These are phyloP conservation scores for Platycheirus rosarum DNA, from an alignment of 2,888 invertebrate species.

Conservation along the genomic window DNA sequence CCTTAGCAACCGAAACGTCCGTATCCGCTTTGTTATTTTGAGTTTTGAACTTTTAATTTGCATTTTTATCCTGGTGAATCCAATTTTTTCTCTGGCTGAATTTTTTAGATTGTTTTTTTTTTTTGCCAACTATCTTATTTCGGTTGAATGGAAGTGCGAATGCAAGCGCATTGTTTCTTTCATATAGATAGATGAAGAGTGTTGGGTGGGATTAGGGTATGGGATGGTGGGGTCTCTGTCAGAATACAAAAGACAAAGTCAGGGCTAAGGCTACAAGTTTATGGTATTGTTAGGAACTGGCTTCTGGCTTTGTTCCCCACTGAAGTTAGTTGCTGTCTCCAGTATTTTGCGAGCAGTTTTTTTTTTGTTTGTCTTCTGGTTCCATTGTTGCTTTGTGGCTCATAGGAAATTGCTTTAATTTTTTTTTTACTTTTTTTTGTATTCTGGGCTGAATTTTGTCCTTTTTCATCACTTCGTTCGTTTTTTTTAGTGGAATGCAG, in stretches of 20 bases:
- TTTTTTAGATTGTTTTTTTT: background rate
- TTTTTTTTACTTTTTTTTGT: slow-evolving; percentile 11
- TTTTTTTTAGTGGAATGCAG: slow-evolving; percentile 16
- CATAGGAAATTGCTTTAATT: slow-evolving; percentile 72
- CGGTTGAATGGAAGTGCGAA: slow-evolving; percentile 71
- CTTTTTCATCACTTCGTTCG: slow-evolving; percentile 17
- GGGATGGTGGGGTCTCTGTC: slow-evolving; percentile 28
- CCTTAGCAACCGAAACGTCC: background rate
- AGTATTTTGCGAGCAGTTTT: slow-evolving; percentile 6
- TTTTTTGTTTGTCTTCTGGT: slow-evolving; percentile 36
- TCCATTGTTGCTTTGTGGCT: slow-evolving; percentile 70
- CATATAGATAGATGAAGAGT: background rate
- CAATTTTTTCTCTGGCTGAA: slow-evolving; percentile 42
- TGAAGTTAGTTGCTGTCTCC: slow-evolving; percentile 65
- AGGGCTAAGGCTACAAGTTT: slow-evolving; percentile 71
- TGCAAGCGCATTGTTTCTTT: slow-evolving; percentile 71
- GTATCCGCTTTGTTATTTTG: slow-evolving; percentile 40
- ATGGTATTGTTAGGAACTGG: slow-evolving; percentile 71
- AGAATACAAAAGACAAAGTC: slow-evolving; percentile 68
- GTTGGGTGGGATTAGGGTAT: background rate
- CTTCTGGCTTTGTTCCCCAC: slow-evolving; percentile 67
- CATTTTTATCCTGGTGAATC: slow-evolving; percentile 71
- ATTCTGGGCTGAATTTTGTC: slow-evolving; percentile 6
- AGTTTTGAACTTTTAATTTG: slow-evolving; percentile 72
- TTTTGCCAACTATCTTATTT: slow-evolving; percentile 42